Conservation (phyloP, 2,797 vertebrate species). For the Alosa sapidissima region DNA sequence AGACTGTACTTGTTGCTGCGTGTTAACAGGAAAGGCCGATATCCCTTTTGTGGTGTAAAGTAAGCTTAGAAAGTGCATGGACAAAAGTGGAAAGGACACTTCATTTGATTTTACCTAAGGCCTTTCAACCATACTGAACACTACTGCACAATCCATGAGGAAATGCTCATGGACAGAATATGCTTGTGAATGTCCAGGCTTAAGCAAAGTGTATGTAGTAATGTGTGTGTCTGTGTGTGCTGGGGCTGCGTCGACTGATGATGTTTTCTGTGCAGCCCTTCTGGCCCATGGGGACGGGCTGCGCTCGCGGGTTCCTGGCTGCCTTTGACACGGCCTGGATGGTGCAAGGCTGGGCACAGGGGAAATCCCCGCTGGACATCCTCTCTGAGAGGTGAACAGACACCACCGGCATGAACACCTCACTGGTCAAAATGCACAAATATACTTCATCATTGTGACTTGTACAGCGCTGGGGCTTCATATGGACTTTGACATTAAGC, state of each 20-base stretch:
- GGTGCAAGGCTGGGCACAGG: conserved; percentile 89
- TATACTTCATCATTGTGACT: not conserved
- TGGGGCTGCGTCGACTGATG: not conserved
- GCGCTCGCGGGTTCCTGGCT: conserved; percentile 93
- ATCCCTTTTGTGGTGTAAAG: not conserved
- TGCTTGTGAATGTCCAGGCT: not conserved
- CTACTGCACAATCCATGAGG: not conserved
- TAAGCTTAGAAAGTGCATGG: not conserved
- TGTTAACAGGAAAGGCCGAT: not conserved
- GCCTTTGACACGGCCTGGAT: conserved; percentile 96
- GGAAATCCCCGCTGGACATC: conserved; percentile 79
- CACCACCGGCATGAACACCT: not conserved
- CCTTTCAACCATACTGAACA: not conserved
- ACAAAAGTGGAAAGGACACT: not conserved
- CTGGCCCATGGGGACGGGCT: conserved; percentile 99
- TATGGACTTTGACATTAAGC: not conserved
- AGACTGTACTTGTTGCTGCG: not conserved
- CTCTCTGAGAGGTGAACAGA: conserved; percentile 86
- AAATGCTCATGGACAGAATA: not conserved
- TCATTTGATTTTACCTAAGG: not conserved
- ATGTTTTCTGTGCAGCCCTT: conserved; percentile 79
- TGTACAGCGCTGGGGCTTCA: not conserved
- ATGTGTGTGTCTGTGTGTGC: not conserved
- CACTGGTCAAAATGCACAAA: not conserved
- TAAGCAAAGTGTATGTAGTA: not conserved